Evolutionary conservation across 2,888 invertebrate species (phyloP), one percentile per base, ranked within the genome.

Genomic region (Apotomis turbidana): DNA sequence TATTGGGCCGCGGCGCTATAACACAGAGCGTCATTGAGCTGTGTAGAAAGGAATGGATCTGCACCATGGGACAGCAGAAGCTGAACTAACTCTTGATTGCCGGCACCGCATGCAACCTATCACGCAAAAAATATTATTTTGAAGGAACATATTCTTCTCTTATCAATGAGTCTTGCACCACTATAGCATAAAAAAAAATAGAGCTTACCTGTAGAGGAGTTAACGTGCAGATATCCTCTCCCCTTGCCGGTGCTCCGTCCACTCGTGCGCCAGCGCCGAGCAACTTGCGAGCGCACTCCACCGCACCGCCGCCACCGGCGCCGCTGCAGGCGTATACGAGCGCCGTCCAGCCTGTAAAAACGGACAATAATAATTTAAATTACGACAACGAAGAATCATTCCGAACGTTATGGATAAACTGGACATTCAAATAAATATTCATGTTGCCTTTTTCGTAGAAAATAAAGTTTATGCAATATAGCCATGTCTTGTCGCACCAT

Each of bases 1-100:
- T 97, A 95, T 82, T 97, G 97, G 0, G 97, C 97, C 0, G 97
- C 96, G 0, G 97, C 97, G 0, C 97, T 97, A 82, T 98, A 98
- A 79, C 97, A 97, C 71, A 97, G 94, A 0, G 97, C 95, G 81
- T 97, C 97, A 80, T 97, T 96, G 74, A 97, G 95, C 79, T 97
- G 95, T 0, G 98, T 98, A 0, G 97, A 97, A 4, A 97, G 94
- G 88, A 98, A 98, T 0, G 98, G 97, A 83, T 98, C 97, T 0
- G 98, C 98, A 0, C 98, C 97, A 79, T 97, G 97, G 0, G 97
- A 96, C 60, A 98, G 87, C 46, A 98, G 91, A 46, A 97, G 84
- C 0, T 96, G 95, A 0, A 97, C 97, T 85, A 98, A 94, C 79
- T 98, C 97, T 58, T 96, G 87, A 78, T 96, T 96, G 0, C 97